phyloP scores from a whole-genome alignment of 1,140 invertebrate genomes.

The Teleogryllus occipitalis region DNA sequence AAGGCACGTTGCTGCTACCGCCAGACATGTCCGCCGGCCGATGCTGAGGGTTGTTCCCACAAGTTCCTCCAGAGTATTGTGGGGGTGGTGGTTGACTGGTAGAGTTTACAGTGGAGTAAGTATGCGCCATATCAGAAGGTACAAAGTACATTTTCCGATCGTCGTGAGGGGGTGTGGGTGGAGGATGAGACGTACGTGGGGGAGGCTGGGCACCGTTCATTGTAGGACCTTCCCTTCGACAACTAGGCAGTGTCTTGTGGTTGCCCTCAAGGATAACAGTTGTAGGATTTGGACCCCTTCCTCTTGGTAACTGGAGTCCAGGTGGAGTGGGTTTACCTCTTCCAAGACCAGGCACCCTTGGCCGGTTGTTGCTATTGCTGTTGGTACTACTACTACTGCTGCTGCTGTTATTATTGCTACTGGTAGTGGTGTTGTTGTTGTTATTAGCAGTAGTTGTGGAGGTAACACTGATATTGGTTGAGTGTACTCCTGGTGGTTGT shows the following conservation, averaged over 20 bases:
- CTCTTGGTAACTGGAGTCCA: constrained; percentile 26
- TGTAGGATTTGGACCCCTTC: constrained; percentile 24
- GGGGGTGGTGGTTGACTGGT: constrained; percentile 9
- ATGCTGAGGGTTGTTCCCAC: constrained; percentile 2
- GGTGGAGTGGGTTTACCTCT: constrained; percentile 26
- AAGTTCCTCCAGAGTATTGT: constrained; percentile 10
- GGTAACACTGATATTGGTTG: no score
- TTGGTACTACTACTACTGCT: not conserved
- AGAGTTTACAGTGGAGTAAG: constrained; percentile 34
- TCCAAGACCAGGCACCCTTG: constrained; percentile 18
- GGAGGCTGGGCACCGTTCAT: constrained; percentile 11
- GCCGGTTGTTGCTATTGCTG: constrained; percentile 5
- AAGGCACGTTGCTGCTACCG: constrained; percentile 26
- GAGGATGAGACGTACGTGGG: constrained; percentile 12
- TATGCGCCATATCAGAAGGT: constrained; percentile 32
- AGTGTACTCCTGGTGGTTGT: not conserved
- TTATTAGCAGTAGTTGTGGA: no score
- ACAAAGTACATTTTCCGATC: constrained; percentile 19
- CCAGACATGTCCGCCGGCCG: constrained; percentile 25
- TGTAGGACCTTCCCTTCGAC: constrained; percentile 13
- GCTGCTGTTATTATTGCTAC: not conserved
- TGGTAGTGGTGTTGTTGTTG: no score
- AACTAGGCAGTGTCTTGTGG: constrained; percentile 20
- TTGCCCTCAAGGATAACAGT: constrained; percentile 18
- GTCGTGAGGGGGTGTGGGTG: constrained; percentile 8